A percentile compares a stretch with the other conserved stretches of the same genome.
Conservation (phyloP, 2,797 vertebrate genomes). For the Scarus forsteni region DNA sequence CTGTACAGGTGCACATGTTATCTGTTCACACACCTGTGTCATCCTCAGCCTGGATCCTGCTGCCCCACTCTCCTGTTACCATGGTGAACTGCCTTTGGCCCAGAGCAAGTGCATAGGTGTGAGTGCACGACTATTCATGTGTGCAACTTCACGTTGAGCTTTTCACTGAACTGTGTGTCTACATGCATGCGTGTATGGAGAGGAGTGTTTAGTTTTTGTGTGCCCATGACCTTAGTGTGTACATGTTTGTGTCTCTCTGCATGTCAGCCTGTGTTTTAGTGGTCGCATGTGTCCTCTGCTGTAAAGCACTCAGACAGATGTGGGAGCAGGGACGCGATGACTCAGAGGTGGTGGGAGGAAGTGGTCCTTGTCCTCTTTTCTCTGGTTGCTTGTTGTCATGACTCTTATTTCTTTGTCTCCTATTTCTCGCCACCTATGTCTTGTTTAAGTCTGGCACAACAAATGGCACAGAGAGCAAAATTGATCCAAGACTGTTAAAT, state of each 20-base stretch:
- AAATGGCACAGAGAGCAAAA: not conserved
- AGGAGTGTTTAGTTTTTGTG: not conserved
- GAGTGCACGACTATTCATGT: constrained; percentile 27
- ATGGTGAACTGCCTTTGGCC: constrained; percentile 77
- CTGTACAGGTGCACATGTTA: constrained; percentile 37
- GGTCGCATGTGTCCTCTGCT: constrained; percentile 34
- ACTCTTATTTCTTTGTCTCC: not conserved
- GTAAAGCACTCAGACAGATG: constrained; percentile 46
- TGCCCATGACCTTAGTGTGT: not conserved
- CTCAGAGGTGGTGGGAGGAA: constrained; percentile 64
- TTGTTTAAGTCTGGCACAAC: not conserved
- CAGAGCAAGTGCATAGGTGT: constrained; percentile 52
- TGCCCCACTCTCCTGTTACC: constrained; percentile 77
- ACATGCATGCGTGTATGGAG: not conserved
- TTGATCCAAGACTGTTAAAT: constrained; percentile 9
- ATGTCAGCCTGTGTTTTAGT: constrained; percentile 33
- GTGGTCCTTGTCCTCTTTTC: constrained; percentile 57
- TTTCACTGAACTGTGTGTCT: not conserved
- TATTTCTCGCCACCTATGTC: too few relatives aligned
- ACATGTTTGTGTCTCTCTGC: not conserved
- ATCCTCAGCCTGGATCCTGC: constrained; percentile 54
- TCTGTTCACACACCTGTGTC: constrained; percentile 68
- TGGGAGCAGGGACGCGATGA: constrained; percentile 66
- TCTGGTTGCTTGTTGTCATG: constrained; percentile 21
- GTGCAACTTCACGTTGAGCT: constrained; percentile 47